Base-by-base conservation (phyloP, 1,140 invertebrate genomes). In the Tribolium castaneum region DNA sequence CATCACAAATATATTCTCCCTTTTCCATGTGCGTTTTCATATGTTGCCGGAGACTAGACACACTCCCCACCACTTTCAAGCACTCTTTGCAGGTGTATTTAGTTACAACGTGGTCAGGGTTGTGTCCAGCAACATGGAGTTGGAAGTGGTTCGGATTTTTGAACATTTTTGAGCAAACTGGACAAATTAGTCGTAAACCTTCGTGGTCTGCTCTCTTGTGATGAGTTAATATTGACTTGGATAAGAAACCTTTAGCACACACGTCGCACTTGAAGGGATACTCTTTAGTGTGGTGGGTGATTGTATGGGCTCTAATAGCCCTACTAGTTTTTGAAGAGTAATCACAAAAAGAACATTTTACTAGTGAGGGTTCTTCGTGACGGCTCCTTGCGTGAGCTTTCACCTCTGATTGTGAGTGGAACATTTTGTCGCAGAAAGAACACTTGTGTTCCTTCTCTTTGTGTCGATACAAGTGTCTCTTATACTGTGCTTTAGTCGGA, bases 141-240 rank as follows among this genome's bases (percentile, higher is more conserved):
- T 9, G 39, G 9, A 90, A 82, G 0, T 88, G 83, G 1, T 87
- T 87, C n/a, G 84, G 85, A 2, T 89, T 89, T 0, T 88, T 87
- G 78, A 91, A 91, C 71, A 84, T 87, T 83, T 91, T 91, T 0
- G 87, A 86, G 80, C 90, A 91, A 12, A 87, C 83, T 1, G 85
- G 81, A 78, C 90, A 92, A 0, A 82, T 85, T 56, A 88, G 88
- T 35, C 72, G 54, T n/a, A 78, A 4, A 35, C 52, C 52, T 39
- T 75, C 52, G 13, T 75, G 72, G 9, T 56, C 6, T 1, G 16
- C 12, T 30, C 1, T 30, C 6, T 30, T 30, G 25, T 30, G 25
- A 30, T 4, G 25, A 30, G 25, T 6, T 4, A 30, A 1, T 30
- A 30, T n/a, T n/a, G n/a, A 30, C 25, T 30, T 30, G n/a, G 16